These are phyloP conservation scores for Amblyraja radiata DNA, from an alignment of 2,797 vertebrate genomes.

Conservation along the genomic window DNA sequence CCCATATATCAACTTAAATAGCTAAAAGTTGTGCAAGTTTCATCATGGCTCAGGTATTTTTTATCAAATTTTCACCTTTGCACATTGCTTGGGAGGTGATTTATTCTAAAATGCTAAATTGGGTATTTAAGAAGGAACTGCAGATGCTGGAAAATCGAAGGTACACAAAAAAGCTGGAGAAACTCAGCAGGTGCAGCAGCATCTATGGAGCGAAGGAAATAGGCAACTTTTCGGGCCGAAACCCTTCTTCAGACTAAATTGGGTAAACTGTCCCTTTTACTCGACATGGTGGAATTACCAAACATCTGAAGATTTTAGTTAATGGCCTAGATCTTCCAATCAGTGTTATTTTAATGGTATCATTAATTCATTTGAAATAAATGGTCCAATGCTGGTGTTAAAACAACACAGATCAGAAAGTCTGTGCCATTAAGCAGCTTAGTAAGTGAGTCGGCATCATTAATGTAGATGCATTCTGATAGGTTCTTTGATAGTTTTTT, in stretches of 20 bases:
- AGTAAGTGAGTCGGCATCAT: not conserved
- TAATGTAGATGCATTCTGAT: constrained; percentile 3
- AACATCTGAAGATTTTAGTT: not conserved
- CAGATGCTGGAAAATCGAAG: too few species aligned
- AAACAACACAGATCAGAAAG: constrained; percentile 20
- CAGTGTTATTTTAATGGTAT: not conserved
- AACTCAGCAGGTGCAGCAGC: too few species aligned
- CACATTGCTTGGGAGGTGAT: not conserved
- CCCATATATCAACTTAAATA: too few species aligned
- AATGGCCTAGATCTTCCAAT: constrained; percentile 25
- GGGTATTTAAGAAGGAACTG: too few species aligned
- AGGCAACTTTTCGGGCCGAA: too few species aligned
- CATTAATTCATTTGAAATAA: constrained; percentile 18
- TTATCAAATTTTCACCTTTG: not conserved
- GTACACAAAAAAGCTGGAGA: too few species aligned
- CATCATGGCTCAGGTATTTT: not conserved
- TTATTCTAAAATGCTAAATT: not conserved
- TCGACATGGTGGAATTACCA: not conserved
- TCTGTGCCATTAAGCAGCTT: not conserved
- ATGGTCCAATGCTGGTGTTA: not conserved
- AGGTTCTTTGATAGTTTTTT: not conserved
- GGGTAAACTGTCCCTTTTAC: not conserved
- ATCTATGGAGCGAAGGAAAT: too few species aligned
- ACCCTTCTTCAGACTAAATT: not conserved
- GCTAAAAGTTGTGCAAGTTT: not conserved